A percentile compares a stretch with the other conserved stretches of the same genome.
These are phyloP conservation scores for Parnassius apollo DNA, from an alignment of 2,888 invertebrate species.

Conservation along the genomic window DNA sequence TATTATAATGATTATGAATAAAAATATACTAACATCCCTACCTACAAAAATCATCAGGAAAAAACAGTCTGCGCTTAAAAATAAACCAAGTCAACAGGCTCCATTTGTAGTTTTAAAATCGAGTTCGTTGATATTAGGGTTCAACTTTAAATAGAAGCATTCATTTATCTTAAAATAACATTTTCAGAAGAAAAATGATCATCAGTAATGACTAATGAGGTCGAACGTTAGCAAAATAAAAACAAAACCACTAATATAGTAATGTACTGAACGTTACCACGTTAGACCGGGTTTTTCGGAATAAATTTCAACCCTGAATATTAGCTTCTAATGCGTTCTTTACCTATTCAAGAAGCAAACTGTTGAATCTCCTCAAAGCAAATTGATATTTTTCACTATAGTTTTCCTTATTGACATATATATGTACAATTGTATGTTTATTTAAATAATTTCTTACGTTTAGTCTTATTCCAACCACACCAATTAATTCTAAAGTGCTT, in stretches of 20 bases:
- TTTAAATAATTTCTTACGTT: slow-evolving; percentile 45
- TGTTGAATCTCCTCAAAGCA: slow-evolving; percentile 59
- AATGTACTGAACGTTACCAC: slow-evolving; percentile 40
- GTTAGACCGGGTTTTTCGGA: slow-evolving; percentile 54
- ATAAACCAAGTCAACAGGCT: slow-evolving; percentile 20
- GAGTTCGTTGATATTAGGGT: slow-evolving; percentile 18
- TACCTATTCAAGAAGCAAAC: slow-evolving; percentile 45
- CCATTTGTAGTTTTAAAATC: slow-evolving; percentile 22
- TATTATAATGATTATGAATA: background rate
- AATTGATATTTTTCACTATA: slow-evolving; percentile 65
- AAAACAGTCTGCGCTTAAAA: slow-evolving; percentile 3
- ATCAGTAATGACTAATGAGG: slow-evolving; percentile 18
- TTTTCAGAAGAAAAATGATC: slow-evolving; percentile 12
- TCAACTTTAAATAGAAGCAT: background rate
- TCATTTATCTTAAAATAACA: slow-evolving; percentile 10
- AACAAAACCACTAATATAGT: slow-evolving; percentile 34
- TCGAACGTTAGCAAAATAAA: slow-evolving; percentile 33
- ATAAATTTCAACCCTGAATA: slow-evolving; percentile 61
- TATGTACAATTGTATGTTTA: slow-evolving; percentile 14
- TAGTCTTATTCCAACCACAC: slow-evolving; percentile 22
- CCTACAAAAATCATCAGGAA: background rate
- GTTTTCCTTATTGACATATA: slow-evolving; percentile 47
- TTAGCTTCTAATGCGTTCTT: slow-evolving; percentile 62
- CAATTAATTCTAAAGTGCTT: slow-evolving; percentile 31
- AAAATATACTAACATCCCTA: slow-evolving; percentile 8